phyloP scores from a whole-genome alignment of 2,888 invertebrate genomes.

The Drosophila pseudotakahashii region DNA sequence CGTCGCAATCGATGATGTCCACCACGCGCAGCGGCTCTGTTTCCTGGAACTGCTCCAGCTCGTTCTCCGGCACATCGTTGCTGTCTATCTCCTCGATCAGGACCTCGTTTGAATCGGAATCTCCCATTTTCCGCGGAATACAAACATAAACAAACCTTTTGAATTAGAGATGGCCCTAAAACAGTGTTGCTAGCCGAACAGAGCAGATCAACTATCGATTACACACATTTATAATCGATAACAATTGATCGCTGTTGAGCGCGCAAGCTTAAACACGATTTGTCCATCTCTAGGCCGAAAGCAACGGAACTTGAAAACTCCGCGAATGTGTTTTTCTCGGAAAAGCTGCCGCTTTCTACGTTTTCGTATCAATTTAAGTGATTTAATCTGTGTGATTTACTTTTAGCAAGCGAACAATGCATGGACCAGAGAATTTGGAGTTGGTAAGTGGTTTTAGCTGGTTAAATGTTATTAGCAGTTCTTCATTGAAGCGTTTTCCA shows the following conservation, averaged over 20 bases:
- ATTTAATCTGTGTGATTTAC: background rate
- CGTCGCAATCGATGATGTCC: conserved; percentile 56
- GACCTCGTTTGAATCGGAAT: conserved; percentile 47
- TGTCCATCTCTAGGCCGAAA: background rate
- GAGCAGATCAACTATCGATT: background rate
- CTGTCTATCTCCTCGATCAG: conserved; percentile 81
- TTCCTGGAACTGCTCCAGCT: conserved; percentile 82
- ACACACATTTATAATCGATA: background rate
- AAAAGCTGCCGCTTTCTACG: background rate
- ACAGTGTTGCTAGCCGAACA: background rate
- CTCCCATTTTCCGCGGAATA: background rate
- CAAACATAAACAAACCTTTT: background rate
- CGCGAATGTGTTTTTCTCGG: background rate
- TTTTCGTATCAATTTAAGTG: background rate
- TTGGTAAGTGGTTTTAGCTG: conserved; percentile 2
- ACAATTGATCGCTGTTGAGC: background rate
- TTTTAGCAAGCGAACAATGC: conserved; percentile 6
- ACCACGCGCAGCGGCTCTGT: conserved; percentile 77
- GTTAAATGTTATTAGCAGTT: background rate
- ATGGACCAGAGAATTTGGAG: conserved; percentile 3
- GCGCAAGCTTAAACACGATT: background rate
- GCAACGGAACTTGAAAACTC: background rate
- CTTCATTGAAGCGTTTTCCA: background rate
- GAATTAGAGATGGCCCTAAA: background rate
- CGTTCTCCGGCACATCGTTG: conserved; percentile 79